These are phyloP conservation scores for Eufriesea mexicana DNA, from an alignment of 1,140 invertebrate species.

Conservation along the genomic window DNA sequence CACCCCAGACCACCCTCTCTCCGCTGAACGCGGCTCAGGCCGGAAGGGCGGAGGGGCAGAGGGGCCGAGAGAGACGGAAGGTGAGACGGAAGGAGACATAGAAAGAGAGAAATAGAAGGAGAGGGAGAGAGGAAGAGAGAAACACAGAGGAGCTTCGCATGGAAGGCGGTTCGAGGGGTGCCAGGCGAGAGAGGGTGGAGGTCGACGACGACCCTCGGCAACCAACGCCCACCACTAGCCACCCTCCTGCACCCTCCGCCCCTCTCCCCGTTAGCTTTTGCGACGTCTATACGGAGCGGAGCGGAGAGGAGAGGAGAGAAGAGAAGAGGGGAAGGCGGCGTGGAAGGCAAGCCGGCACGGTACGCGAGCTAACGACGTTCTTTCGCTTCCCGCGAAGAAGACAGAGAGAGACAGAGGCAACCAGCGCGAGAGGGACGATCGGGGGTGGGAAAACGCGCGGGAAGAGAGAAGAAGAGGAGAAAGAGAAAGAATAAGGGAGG, in stretches of 20 bases:
- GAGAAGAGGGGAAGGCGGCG: neutral
- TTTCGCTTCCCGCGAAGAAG: conserved; percentile 73
- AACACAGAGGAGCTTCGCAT: conserved; percentile 18
- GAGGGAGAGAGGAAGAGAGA: conserved; percentile 35
- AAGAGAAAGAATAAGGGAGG: conserved; percentile 55
- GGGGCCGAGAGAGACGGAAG: conserved; percentile 28
- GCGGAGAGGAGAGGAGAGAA: neutral
- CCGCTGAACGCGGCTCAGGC: conserved; percentile 16
- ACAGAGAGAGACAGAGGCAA: conserved; percentile 28
- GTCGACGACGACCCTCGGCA: conserved; percentile 72
- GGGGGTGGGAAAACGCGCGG: neutral
- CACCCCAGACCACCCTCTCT: conserved; percentile 63
- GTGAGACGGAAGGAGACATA: conserved; percentile 20
- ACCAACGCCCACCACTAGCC: conserved; percentile 76
- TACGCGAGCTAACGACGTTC: conserved; percentile 76
- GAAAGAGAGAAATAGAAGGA: neutral
- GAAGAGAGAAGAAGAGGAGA: conserved; percentile 1
- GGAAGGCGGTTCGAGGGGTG: conserved; percentile 23
- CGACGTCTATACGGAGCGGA: conserved; percentile 70
- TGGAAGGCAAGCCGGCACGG: conserved; percentile 63
- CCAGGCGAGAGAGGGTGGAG: conserved; percentile 56
- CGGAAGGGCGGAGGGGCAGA: conserved; percentile 29
- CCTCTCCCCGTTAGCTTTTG: conserved; percentile 74
- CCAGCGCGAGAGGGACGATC: conserved; percentile 50
- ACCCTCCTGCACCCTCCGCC: conserved; percentile 56